Percentiles rank a stretch among this genome's conserved stretches.
These are phyloP conservation scores for Drosophila kurseongensis DNA, from an alignment of 1,140 invertebrate genomes.

Conservation along the genomic window DNA sequence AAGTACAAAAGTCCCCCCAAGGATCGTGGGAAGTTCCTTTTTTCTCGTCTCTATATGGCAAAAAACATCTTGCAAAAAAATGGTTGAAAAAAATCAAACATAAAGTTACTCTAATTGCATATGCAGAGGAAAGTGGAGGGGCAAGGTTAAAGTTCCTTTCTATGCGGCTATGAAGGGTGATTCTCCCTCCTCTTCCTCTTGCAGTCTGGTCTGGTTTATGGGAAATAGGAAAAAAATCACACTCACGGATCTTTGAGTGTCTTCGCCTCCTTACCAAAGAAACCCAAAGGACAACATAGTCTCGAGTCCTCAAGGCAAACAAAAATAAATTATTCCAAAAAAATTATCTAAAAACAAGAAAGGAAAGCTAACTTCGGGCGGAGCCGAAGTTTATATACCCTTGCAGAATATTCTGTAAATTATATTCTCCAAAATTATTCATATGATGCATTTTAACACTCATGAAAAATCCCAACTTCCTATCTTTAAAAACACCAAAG, in stretches of 20 bases:
- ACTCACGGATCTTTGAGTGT: conserved; percentile 34
- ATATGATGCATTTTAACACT: no score
- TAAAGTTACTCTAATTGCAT: conserved; percentile 56
- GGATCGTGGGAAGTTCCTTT: conserved; percentile 76
- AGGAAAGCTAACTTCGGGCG: no score
- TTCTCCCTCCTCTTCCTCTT: conserved; percentile 11
- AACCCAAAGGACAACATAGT: conserved; percentile 35
- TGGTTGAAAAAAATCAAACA: conserved; percentile 36
- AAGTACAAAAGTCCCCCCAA: conserved; percentile 74
- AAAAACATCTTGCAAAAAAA: conserved; percentile 32
- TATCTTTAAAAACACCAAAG: no score
- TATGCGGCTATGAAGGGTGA: conserved; percentile 25
- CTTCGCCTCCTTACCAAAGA: background rate
- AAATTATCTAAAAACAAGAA: conserved; percentile 19
- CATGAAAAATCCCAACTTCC: no score
- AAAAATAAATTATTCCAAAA: conserved; percentile 26
- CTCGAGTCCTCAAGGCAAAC: conserved; percentile 6
- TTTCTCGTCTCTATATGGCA: conserved; percentile 24
- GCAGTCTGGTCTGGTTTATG: conserved; percentile 41
- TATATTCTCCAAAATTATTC: no score
- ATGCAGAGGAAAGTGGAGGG: conserved; percentile 17
- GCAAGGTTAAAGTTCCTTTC: conserved; percentile 35
- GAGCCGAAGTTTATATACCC: no score
- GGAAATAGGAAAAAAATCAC: conserved; percentile 43
- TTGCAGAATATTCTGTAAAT: no score